Evolutionary conservation across 2,888 invertebrate genomes (phyloP), one percentile per base, ranked within the genome.

Genomic region (Lasioglossum pauxillum): DNA sequence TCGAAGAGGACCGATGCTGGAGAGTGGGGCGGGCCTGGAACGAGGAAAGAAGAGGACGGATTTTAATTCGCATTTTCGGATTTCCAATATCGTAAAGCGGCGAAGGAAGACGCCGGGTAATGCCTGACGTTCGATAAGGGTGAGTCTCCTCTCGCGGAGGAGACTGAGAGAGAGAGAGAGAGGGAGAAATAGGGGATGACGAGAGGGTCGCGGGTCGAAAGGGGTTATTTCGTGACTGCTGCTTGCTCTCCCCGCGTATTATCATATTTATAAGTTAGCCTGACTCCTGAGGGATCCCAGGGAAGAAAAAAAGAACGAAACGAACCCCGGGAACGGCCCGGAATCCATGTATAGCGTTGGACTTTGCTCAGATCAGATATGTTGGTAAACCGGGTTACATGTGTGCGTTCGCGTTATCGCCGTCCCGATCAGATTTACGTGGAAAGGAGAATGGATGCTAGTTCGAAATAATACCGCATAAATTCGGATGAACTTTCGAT

Each of bases 201-300:
- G 72, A 27, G 75, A 8, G 75, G 78, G 64, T 60, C 69, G 73
- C 78, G 80, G 79, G 78, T 86, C 86, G 87, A 88, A 92, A 91
- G 92, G 92, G 92, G 92, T 93, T 94, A 93, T 93, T 94, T 93
- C 93, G 92, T 90, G 93, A 92, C 93, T 94, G 92, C 93, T 91
- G 92, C 91, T 91, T 88, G 89, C 91, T 92, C 91, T 93, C 91
- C 91, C 91, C 89, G 91, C 88, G 91, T 93, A 95, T 95, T 95
- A 95, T 95, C 95, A 95, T 95, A 95, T 95, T 95, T 95, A 95
- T 95, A 95, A 95, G 93, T 93, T 90, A 87, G 83, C 78, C 80
- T 35, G 85, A 82, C 82, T 87, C 75, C 78, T 46, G 60, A 16
- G 31, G 73, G 90, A 83, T 67, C 38, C 69, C 0, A 74, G 76